Conservation (phyloP, 1,140 invertebrate species). For the Alviniconcha marisindica region DNA sequence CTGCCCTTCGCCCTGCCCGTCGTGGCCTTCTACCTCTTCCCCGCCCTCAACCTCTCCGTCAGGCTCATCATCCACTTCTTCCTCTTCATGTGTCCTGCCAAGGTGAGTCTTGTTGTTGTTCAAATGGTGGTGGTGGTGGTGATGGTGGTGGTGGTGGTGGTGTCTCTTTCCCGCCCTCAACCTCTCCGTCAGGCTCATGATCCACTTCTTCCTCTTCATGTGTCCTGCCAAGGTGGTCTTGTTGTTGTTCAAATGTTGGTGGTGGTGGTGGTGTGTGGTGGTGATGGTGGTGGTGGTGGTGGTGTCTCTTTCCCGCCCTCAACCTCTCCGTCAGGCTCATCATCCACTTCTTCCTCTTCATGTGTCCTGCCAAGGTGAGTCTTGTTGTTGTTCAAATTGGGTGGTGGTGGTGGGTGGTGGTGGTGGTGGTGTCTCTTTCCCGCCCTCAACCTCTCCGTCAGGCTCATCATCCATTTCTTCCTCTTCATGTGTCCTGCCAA, state of each 20-base stretch:
- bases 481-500: no score
- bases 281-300: neutral
- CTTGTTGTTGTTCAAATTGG: no score
- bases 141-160: no score
- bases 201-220: constrained; percentile 53
- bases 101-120: neutral
- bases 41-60: constrained; percentile 50
- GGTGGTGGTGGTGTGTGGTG: neutral
- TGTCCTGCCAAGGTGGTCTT: constrained; percentile 41
- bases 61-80: constrained; percentile 52
- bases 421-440: no score
- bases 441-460: no score
- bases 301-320: no score
- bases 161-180: constrained; percentile 48
- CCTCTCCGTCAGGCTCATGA: constrained; percentile 47
- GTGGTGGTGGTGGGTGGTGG: no score
- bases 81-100: constrained; percentile 52
- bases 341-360: no score
- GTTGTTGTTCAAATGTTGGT: no score
- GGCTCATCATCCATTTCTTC: no score
- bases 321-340: no score
- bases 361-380: no score
- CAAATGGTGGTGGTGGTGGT: neutral
- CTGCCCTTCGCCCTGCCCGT: constrained; percentile 52
- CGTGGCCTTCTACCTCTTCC: constrained; percentile 54